These are phyloP conservation scores for Atlantisia rogersi DNA, from an alignment of 2,113 vertebrate species.

Conservation along the genomic window DNA sequence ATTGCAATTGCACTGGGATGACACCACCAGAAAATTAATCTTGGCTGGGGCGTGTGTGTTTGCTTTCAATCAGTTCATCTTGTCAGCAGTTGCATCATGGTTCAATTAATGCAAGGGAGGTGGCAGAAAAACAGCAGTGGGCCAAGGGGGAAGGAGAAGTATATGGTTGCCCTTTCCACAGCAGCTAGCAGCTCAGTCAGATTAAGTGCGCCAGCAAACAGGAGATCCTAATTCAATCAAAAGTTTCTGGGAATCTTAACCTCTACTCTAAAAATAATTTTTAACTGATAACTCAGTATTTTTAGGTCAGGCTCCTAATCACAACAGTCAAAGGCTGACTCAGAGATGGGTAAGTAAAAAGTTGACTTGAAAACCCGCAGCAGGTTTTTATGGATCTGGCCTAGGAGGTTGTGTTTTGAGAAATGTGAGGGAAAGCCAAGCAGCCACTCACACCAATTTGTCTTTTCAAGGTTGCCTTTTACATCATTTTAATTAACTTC, in stretches of 20 bases:
- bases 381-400: neutral
- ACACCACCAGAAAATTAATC: neutral
- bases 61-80: neutral
- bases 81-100: neutral
- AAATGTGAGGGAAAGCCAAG: neutral
- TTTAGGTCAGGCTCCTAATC: neutral
- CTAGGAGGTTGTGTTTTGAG: neutral
- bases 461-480: conserved; percentile 52
- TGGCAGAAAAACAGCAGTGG: neutral
- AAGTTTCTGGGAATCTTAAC: neutral
- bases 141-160: neutral
- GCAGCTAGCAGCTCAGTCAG: neutral
- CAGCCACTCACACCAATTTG: conserved; percentile 27
- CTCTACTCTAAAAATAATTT: neutral
- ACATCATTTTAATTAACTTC: conserved; percentile 68
- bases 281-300: neutral
- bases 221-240: neutral
- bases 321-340: neutral
- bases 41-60: neutral
- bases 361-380: neutral
- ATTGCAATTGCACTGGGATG: neutral
- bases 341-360: neutral
- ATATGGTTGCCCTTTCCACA: neutral
- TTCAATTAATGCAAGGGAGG: neutral
- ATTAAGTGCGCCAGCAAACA: neutral